phyloP scores from a whole-genome alignment of 1,140 invertebrate species.

The Magallana angulata region DNA sequence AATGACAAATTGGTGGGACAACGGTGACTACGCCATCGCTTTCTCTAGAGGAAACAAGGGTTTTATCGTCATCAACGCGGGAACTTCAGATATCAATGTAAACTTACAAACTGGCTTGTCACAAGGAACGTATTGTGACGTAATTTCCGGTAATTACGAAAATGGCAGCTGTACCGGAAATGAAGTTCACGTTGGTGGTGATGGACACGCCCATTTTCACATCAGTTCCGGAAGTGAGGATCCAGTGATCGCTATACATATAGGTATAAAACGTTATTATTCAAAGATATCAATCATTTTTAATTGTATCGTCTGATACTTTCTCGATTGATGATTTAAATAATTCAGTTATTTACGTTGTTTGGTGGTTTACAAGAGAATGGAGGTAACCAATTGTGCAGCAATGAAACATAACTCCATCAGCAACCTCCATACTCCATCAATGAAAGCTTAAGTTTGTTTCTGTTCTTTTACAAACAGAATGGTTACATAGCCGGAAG shows the following conservation, averaged over 20 bases:
- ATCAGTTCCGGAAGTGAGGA: conserved; percentile 84
- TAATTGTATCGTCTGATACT: too few species aligned
- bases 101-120: conserved; percentile 88
- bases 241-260: conserved; percentile 89
- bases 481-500: too few species aligned
- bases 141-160: conserved; percentile 86
- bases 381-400: too few species aligned
- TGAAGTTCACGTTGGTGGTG: conserved; percentile 83
- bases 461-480: too few species aligned
- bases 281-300: too few species aligned
- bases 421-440: too few species aligned
- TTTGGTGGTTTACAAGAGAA: too few species aligned
- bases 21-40: conserved; percentile 74
- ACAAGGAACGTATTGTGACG: conserved; percentile 90
- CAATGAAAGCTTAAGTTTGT: too few species aligned
- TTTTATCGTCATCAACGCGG: conserved; percentile 74
- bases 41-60: conserved; percentile 72
- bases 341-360: too few species aligned
- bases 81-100: conserved; percentile 57
- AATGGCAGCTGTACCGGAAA: conserved; percentile 86
- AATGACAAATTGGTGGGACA: conserved; percentile 72
- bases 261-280: conserved; percentile 70
- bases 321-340: too few species aligned
- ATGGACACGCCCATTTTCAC: conserved; percentile 84
- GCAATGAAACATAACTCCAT: too few species aligned